Percentiles rank a stretch among this genome's conserved stretches.
phyloP scores from a whole-genome alignment of 2,888 invertebrate species.

The Athalia cordata region DNA sequence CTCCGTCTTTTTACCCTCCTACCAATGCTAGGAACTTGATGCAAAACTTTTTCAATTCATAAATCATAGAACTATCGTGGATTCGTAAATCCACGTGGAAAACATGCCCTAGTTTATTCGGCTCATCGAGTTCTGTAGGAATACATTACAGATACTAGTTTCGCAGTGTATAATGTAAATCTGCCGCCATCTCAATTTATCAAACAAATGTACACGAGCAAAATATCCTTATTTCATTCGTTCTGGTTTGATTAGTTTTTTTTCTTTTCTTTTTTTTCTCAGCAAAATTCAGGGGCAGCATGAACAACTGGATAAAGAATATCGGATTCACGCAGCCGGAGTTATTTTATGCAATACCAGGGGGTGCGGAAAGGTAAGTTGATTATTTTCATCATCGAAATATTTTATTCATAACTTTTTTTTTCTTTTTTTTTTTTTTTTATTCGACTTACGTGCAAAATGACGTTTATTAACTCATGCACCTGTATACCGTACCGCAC shows the following conservation, averaged over 20 bases:
- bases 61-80: conserved; percentile 56
- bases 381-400: conserved; percentile 15
- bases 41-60: conserved; percentile 61
- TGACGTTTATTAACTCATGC: conserved; percentile 1
- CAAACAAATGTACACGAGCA: not conserved
- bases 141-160: not conserved
- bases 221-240: not conserved
- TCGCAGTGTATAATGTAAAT: not conserved
- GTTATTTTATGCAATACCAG: conserved; percentile 79
- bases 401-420: not conserved
- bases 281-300: conserved; percentile 83
- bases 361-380: conserved; percentile 79
- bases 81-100: conserved; percentile 50
- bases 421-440: not conserved
- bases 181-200: too few species aligned
- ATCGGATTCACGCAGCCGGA: conserved; percentile 80
- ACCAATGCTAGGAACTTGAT: conserved; percentile 8
- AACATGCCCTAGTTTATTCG: conserved; percentile 12
- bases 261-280: conserved; percentile 62
- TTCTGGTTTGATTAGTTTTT: conserved; percentile 23
- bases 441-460: not conserved
- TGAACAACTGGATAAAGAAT: conserved; percentile 82
- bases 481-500: too few species aligned
- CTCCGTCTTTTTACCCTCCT: not conserved
- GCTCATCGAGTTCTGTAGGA: not conserved